Evolutionary conservation across 2,888 invertebrate species (phyloP), one percentile per base, ranked within the genome.

Genomic region (Alviniconcha strummeri): DNA sequence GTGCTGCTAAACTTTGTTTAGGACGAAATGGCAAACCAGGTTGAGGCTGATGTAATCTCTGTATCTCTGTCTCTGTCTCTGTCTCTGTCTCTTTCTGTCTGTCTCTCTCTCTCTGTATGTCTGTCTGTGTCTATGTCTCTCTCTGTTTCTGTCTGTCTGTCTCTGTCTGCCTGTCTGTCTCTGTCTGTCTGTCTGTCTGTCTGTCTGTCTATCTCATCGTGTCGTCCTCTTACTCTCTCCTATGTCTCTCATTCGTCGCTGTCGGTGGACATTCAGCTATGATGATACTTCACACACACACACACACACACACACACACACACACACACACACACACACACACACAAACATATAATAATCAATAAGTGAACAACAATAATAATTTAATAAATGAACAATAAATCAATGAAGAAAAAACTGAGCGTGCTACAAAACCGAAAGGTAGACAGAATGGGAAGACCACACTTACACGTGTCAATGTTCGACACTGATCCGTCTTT

Each of bases 91-190:
- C 72, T 75, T 1, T 75, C 75, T 75, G 15, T 75, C 75, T 75
- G 15, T 75, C 75, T 75, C 9, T 75, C 3, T 36, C 36, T 36
- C 36, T 36, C 36, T 36, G 36, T 36, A 0, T 36, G 36, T 77
- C 56, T 77, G 19, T 77, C 77, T 56, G 5, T 77, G n/a, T 77
- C 72, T 36, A 7, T 72, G 17, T 72, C 72, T 36, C 13, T 72
- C 36, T 74, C 72, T 36, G 15, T 77, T n/a, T n/a, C 6, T 77
- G 56, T 56, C 52, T 77, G 8, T 77, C 77, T 77, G 17, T 77
- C 56, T 77, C 7, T 77, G 56, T 77, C 56, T 77, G 56, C 4
- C 56, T 77, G 56, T 77, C 56, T 77, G 56, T 77, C 56, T 56
- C 56, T 77, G 17, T 77, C 77, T 77, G 17, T 77, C 60, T 57